Evolutionary conservation across 2,888 invertebrate species (phyloP).

Genomic region (Trichacis sp.): DNA sequence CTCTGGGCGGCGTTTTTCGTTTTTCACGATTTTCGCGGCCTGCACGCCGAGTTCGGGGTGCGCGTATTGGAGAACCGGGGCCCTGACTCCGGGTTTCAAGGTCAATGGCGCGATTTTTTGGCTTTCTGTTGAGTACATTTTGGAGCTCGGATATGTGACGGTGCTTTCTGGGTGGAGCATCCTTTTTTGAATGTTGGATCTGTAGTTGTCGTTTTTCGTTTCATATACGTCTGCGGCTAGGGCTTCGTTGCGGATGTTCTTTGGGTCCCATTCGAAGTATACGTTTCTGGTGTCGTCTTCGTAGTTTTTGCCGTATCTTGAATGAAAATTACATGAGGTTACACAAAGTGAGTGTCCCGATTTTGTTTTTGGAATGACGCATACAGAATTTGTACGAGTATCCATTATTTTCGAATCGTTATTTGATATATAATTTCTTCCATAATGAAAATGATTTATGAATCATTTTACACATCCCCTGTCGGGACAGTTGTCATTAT

Average conservation of each 20-base stretch:
- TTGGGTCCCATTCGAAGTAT: slow-evolving; percentile 62
- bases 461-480: too few relatives aligned
- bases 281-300: slow-evolving; percentile 54
- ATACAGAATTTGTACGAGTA: too few relatives aligned
- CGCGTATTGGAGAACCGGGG: slow-evolving; percentile 83
- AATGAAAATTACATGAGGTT: background rate
- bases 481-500: too few relatives aligned
- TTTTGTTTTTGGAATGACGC: too few relatives aligned
- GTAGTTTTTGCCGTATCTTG: slow-evolving; percentile 57
- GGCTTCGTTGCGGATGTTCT: slow-evolving; percentile 55
- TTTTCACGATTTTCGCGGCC: slow-evolving; percentile 73
- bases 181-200: slow-evolving; percentile 76
- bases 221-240: slow-evolving; percentile 62
- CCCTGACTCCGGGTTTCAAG: slow-evolving; percentile 79
- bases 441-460: too few relatives aligned
- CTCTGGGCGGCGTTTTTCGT: slow-evolving; percentile 57
- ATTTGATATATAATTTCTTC: too few relatives aligned
- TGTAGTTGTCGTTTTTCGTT: slow-evolving; percentile 63
- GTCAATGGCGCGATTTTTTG: slow-evolving; percentile 73
- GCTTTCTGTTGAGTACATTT: slow-evolving; percentile 75
- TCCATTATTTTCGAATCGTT: too few relatives aligned
- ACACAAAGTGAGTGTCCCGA: background rate
- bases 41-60: slow-evolving; percentile 85
- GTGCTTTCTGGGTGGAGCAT: slow-evolving; percentile 78
- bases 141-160: slow-evolving; percentile 75